Conservation (phyloP, 2,888 invertebrate genomes). For the Napeogenes sylphis region DNA sequence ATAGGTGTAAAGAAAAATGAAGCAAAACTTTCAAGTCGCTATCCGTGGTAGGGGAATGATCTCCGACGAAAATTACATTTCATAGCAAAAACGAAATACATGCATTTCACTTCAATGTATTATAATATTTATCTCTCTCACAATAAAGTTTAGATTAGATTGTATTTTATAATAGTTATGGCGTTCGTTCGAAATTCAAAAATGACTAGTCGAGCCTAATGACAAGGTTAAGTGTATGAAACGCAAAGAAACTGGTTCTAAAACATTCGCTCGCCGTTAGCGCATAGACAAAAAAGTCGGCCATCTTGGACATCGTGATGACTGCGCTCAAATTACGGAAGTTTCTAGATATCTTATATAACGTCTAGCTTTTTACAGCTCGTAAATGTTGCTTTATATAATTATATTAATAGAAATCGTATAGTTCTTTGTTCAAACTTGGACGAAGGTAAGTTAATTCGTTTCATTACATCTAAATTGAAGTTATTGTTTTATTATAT, state of each 20-base stretch:
- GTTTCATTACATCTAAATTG: too few relatives aligned
- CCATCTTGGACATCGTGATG: constrained; percentile 42
- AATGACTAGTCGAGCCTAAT: constrained; percentile 44
- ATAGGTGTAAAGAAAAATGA: background rate
- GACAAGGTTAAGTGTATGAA: constrained; percentile 47
- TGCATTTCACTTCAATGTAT: constrained; percentile 10
- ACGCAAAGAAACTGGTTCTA: constrained; percentile 46
- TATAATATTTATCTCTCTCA: constrained; percentile 11
- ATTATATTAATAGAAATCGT: too few relatives aligned
- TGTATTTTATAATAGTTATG: constrained; percentile 20
- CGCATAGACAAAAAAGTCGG: constrained; percentile 43
- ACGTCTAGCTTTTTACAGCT: background rate
- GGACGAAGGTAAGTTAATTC: too few relatives aligned
- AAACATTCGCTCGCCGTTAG: constrained; percentile 42
- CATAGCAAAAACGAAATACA: constrained; percentile 25
- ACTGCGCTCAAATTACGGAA: constrained; percentile 33
- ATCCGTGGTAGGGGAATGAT: constrained; percentile 38
- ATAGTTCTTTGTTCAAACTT: too few relatives aligned
- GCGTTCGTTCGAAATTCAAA: constrained; percentile 35
- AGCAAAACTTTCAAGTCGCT: constrained; percentile 20
- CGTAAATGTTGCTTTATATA: too few relatives aligned
- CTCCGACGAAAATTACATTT: constrained; percentile 39
- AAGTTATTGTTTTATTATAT: constrained; percentile 1
- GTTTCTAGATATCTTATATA: constrained; percentile 1
- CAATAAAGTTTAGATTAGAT: constrained; percentile 6